Evolutionary conservation across 1,140 invertebrate genomes (phyloP), one percentile per base, ranked within the genome.

Genomic region (Drosophila hydei): DNA sequence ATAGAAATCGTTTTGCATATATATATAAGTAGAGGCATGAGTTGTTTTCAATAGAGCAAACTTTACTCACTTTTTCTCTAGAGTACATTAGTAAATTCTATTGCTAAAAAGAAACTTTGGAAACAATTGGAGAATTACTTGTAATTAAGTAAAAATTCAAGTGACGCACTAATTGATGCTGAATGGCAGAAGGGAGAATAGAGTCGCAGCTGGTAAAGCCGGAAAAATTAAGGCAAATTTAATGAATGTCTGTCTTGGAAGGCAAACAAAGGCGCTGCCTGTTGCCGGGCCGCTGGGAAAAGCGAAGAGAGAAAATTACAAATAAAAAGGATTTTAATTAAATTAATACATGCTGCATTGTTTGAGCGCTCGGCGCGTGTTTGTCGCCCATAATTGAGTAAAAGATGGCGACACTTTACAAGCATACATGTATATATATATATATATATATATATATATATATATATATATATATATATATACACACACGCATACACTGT

Each of bases 271-370:
- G 11, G 36, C 27, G n/a, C 14, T 18, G 43, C 52, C 56, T 65
- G 56, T 58, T 69, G 62, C 68, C 21, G 56, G 40, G 7, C 58
- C 23, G 9, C 40, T n/a, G 56, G 73, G 72, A 70, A 63, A 50
- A 50, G 47, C 19, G 8, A 14, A 30, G 21, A 61, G 64, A 62
- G 72, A 55, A 64, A 69, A 72, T 74, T 56, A 54, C 58, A 77
- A 70, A 88, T 76, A 75, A 88, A 33, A 88, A 79, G 78, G 83
- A 77, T 88, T 88, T 88, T 88, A 88, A 88, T 88, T 88, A 79
- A 88, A 88, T 88, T 88, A 88, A 88, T 88, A 74, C 79, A 79
- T 76, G 65, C 72, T 76, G 63, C 83, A 77, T 85, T 85, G 80
- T 81, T 61, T 77, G 33, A n/a, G 14, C 12, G 21, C 16, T 42